Percentiles rank a stretch among this genome's conserved stretches.
Conservation (phyloP, 1,140 invertebrate genomes). For the Carposina sasakii region DNA sequence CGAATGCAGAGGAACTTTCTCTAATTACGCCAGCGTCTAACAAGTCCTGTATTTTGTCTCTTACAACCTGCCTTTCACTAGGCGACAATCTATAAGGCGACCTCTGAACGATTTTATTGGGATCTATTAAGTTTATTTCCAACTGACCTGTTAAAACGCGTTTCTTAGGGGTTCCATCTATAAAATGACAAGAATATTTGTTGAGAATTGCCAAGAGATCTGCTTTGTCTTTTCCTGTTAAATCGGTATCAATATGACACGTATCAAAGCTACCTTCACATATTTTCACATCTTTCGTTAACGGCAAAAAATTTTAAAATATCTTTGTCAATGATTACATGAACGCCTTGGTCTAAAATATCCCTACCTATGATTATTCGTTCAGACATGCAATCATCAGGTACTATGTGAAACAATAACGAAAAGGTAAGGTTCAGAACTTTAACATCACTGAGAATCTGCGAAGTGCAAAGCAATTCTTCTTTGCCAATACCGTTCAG, state of each 20-base stretch:
- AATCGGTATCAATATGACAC: too few species aligned
- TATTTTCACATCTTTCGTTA: slow-evolving; percentile 9
- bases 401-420: slow-evolving; percentile 3
- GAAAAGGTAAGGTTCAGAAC: not conserved
- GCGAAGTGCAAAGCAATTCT: not conserved
- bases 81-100: slow-evolving; percentile 19
- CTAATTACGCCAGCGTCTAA: slow-evolving; percentile 16
- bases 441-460: not conserved
- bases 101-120: slow-evolving; percentile 14
- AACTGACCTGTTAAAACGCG: slow-evolving; percentile 16
- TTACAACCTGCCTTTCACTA: slow-evolving; percentile 19
- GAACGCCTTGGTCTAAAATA: slow-evolving; percentile 19
- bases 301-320: slow-evolving; percentile 13
- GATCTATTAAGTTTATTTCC: slow-evolving; percentile 19
- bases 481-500: slow-evolving; percentile 1
- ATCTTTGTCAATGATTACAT: slow-evolving; percentile 21
- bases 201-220: slow-evolving; percentile 15
- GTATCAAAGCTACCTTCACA: too few species aligned
- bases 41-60: slow-evolving; percentile 20
- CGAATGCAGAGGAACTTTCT: slow-evolving; percentile 26
- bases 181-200: slow-evolving; percentile 17
- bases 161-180: slow-evolving; percentile 10
- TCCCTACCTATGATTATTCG: slow-evolving; percentile 26
- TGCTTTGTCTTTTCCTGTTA: slow-evolving; percentile 15
- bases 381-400: slow-evolving; percentile 11